Evolutionary conservation across 2,797 vertebrate genomes (phyloP).

Genomic region (Otolemur crassicaudatus): DNA sequence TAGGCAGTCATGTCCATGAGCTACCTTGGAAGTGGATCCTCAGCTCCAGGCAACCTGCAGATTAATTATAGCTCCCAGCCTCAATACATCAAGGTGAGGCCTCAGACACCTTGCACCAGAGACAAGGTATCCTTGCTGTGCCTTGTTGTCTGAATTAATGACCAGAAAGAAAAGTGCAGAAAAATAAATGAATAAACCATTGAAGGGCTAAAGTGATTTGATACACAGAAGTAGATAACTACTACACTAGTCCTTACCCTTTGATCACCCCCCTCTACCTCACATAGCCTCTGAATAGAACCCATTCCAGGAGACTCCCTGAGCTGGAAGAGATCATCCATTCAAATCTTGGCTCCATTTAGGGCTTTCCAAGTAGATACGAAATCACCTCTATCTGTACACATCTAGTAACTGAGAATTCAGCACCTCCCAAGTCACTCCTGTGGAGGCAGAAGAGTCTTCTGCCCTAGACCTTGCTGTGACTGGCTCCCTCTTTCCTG

Average conservation of each 20-base stretch:
- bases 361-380: neutral
- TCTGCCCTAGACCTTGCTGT: neutral
- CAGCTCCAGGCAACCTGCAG: neutral
- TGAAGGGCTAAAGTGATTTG: neutral
- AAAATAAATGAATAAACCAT: conserved; percentile 6
- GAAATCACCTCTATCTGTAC: neutral
- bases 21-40: neutral
- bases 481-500: neutral
- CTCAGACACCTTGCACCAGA: neutral
- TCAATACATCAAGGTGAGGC: neutral
- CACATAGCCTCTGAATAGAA: neutral
- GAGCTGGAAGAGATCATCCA: neutral
- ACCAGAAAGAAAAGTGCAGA: neutral
- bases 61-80: neutral
- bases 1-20: neutral
- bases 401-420: conserved; percentile 12
- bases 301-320: neutral
- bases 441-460: neutral
- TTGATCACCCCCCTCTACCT: neutral
- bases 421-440: neutral
- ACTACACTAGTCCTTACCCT: neutral
- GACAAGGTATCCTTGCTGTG: neutral
- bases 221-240: neutral
- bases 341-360: neutral
- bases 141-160: neutral